Percentiles rank a stretch among this genome's conserved stretches.
phyloP scores from a whole-genome alignment of 2,797 vertebrate genomes.

The Smutsia temminckii region DNA sequence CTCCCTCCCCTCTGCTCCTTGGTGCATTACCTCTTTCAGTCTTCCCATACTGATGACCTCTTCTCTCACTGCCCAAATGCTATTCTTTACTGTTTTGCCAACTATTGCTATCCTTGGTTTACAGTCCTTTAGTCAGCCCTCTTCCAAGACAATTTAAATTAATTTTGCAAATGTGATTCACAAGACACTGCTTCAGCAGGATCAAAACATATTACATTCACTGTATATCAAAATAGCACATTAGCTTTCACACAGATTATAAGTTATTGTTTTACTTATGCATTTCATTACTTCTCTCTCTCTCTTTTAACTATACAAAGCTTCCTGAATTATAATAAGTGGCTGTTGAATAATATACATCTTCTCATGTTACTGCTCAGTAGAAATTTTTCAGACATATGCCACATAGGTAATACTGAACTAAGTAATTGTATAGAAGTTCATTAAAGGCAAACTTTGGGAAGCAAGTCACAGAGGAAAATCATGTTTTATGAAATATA shows the following conservation, averaged over 20 bases:
- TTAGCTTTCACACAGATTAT: conserved; percentile 59
- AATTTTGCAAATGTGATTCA: conserved; percentile 63
- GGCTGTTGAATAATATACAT: conserved; percentile 39
- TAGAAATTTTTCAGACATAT: not conserved
- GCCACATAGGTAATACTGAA: conserved; percentile 12
- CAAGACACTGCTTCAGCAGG: conserved; percentile 40
- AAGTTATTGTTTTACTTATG: conserved; percentile 52
- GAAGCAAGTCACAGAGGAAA: conserved; percentile 44
- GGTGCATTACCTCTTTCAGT: not conserved
- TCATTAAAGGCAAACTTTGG: conserved; percentile 55
- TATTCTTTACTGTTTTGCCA: not conserved
- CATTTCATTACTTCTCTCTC: conserved; percentile 47
- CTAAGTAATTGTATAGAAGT: not conserved
- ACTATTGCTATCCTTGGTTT: not conserved
- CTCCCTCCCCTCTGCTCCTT: not conserved
- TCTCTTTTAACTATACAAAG: not conserved
- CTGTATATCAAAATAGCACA: conserved; percentile 53
- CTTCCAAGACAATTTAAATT: conserved; percentile 46
- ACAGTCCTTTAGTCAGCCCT: not conserved
- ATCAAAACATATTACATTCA: conserved; percentile 55
- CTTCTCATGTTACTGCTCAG: conserved; percentile 37
- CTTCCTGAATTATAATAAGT: not conserved
- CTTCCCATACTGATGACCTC: not conserved
- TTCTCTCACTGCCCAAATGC: not conserved
- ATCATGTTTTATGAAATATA: conserved; percentile 60